Base-by-base conservation (phyloP, 2,113 vertebrate genomes). In the Platycercus adscitus region DNA sequence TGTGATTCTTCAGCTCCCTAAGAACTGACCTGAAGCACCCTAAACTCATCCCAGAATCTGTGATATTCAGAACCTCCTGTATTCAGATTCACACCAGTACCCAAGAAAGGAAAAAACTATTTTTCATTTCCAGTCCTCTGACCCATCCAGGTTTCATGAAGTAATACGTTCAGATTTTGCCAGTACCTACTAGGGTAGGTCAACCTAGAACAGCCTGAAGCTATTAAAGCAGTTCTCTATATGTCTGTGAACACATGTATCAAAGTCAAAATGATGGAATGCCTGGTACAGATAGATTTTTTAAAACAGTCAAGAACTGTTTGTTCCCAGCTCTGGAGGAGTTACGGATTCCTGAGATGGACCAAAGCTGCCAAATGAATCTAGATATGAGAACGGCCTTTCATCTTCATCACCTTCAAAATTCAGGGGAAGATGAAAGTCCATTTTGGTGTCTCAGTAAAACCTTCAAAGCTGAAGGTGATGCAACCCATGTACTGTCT, bases 271-370 rank as follows among this genome's bases (percentile, higher is more conserved):
- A 77, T 82, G 75, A 93, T 58, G 37, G 85, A 77, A 82, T 93
- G 50, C 72, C 83, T 92, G 58, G 65, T 88, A 68, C 58, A 83
- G 95, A 86, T 63, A 81, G 88, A 78, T 84, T 97, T 97, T 94
- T 91, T 70, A 93, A 96, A 97, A 97, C 86, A 96, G 88, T 97
- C 18, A 26, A 94, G 86, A 97, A 97, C 61, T 56, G 79, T 75
- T 92, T 96, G 93, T 95, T 96, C 89, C 72, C 94, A 73, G 68
- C 43, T 49, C 78, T 93, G 88, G 88, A 93, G 73, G 41, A 81
- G 83, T 79, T 71, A 28, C 13, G 29, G 81, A 90, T 93, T 93
- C 81, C 91, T 29, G 43, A 71, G 37, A 83, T 72, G 68, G 50
- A 68, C 83, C 12, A 64, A 8, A 47, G 61, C 81, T 96, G 93